Evolutionary conservation across 1,140 invertebrate species (phyloP).

Genomic region (Pentalonia nigronervosa): DNA sequence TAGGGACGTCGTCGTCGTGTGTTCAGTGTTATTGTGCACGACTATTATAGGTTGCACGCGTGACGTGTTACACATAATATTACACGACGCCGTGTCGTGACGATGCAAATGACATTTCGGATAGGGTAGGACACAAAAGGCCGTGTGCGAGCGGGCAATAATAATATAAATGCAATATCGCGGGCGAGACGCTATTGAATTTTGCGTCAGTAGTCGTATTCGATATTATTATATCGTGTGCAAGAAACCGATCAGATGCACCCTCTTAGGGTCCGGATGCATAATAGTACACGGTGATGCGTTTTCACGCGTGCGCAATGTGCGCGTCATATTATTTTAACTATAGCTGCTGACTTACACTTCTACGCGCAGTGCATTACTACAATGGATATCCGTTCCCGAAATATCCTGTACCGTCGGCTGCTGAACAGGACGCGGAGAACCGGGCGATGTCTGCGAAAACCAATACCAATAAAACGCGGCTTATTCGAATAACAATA

Average conservation of each 20-base stretch:
- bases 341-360: no score
- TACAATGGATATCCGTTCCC: background rate
- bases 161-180: background rate
- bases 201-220: background rate
- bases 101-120: background rate
- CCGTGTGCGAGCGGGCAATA: background rate
- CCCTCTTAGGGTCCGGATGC: background rate
- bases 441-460: background rate
- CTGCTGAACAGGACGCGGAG: no score
- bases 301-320: background rate
- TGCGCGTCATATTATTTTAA: background rate
- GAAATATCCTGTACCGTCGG: background rate
- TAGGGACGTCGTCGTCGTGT: background rate
- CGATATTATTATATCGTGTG: background rate
- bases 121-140: background rate
- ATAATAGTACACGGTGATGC: background rate
- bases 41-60: background rate
- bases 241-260: background rate
- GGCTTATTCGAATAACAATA: background rate
- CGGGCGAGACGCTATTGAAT: background rate
- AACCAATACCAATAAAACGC: background rate
- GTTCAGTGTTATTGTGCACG: background rate
- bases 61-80: background rate
- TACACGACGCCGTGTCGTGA: background rate
- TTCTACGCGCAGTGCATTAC: no score